Evolutionary conservation across 1,140 invertebrate genomes (phyloP), one percentile per base, ranked within the genome.

Genomic region (Pogonomyrmex barbatus): DNA sequence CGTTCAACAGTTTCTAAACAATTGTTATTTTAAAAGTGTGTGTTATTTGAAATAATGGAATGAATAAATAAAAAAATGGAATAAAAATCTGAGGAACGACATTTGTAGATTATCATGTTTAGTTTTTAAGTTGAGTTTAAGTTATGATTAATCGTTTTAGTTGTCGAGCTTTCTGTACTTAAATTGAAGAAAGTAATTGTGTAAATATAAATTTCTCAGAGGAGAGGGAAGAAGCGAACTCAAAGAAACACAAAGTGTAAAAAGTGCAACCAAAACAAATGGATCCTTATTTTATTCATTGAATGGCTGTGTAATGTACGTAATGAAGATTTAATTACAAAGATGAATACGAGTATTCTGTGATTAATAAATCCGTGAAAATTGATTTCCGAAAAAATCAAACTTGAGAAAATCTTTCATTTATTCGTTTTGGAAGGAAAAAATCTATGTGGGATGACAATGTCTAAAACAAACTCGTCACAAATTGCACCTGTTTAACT

Each of bases 91-190:
- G 33, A 0, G 33, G 3, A 62, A 2, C 10, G 33, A 63, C 2
- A 36, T 63, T 63, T 33, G 33, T 36, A 33, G 5, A 0, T 14
- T 6, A 63, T 63, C 36, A 9, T 63, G 60, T 36, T 5, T 12
- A 17, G 60, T 63, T 63, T 63, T n/a, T 63, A 63, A 63, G 60
- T 8, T 5, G 36, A 30, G 33, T 63, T n/a, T 63, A 63, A 63
- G 60, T 8, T 5, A 63, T 33, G 33, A 63, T 12, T 60, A 33
- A 36, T 36, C 14, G 14, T 36, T 36, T 6, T 39, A 36, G 14
- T 33, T 8, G 33, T 62, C 14, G 36, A 0, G 9, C 17, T 63
- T 63, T 63, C 60, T 39, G 33, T 36, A 39, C 17, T 36, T 63
- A 39, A 63, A 63, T 6, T 4, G 5, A 63, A 17, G 33, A 8